phyloP scores from a whole-genome alignment of 2,797 vertebrate species.

The Macroramphosus scolopax region DNA sequence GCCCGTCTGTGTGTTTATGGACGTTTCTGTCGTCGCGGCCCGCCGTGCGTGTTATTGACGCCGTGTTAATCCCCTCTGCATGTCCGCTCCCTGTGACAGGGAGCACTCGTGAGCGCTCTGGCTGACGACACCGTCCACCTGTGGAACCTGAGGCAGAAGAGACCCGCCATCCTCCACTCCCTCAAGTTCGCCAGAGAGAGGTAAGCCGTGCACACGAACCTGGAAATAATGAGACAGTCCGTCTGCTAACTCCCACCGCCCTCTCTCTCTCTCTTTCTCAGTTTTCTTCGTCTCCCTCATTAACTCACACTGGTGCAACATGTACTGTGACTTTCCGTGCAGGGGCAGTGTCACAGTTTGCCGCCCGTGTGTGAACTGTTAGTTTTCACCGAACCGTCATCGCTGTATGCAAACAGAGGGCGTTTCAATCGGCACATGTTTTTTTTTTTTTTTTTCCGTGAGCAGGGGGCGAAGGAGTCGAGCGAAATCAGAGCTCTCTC shows the following conservation, averaged over 20 bases:
- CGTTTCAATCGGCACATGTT: conserved; percentile 43
- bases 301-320: conserved; percentile 31
- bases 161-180: conserved; percentile 95
- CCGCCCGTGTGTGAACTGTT: conserved; percentile 40
- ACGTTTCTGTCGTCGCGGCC: too few relatives aligned
- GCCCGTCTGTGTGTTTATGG: conserved; percentile 12
- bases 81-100: conserved; percentile 71
- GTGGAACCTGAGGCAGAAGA: conserved; percentile 98
- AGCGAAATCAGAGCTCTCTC: conserved; percentile 4
- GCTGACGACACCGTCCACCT: conserved; percentile 94
- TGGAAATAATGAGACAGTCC: neutral
- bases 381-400: conserved; percentile 34
- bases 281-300: conserved; percentile 17
- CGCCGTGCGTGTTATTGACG: too few relatives aligned
- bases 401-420: conserved; percentile 51
- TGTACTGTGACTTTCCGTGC: conserved; percentile 24
- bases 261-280: neutral
- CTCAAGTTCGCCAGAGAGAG: conserved; percentile 98
- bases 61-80: neutral
- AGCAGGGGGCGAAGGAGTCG: conserved; percentile 42
- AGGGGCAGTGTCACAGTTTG: conserved; percentile 43
- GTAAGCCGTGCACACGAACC: conserved; percentile 66
- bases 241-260: neutral
- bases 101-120: conserved; percentile 96
- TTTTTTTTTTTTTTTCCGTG: too few relatives aligned